Evolutionary conservation across 2,888 invertebrate genomes (phyloP), one percentile per base, ranked within the genome.

Genomic region (Scelioninae gen. 1): DNA sequence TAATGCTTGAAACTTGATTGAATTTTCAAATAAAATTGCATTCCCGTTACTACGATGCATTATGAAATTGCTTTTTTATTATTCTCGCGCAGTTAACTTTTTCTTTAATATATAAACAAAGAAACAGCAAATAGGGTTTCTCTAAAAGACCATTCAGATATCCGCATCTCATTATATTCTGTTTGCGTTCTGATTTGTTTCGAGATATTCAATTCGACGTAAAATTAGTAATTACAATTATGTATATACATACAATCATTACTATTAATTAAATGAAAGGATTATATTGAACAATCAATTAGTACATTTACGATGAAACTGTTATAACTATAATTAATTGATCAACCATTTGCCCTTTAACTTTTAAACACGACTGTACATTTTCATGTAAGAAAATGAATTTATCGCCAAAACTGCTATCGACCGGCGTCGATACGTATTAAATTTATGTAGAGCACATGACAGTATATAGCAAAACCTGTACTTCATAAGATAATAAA

Each of bases 301-400:
- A 11, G 11, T 40, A n/a, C 7, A 7, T 40, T 23, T 23, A 5
- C 40, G 6, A 38, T n/a, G 9, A 40, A 32, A 32, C n/a, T 7
- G 9, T 29, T 31, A 29, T 53, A 34, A 34, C 5, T 11, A 43
- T 45, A 63, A 63, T 51, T 65, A 65, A 63, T 47, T 63, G 31
- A 53, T 16, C 55, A 45, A 7, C 32, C 29, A 40, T n/a, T 4
- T 56, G 16, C n/a, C 10, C 38, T 15, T 66, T 38, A 38, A 69
- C 47, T 47, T 69, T 58, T 38, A 13, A 58, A 13, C 58, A 9
- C 53, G 23, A 47, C 47, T 32, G 38, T 69, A 56, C 56, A 58
- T 58, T 69, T 69, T 69, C 58, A 58, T 56, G 43, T 69, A 69
- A 69, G 69, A 69, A 58, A 69, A 69, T 69, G 58, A 69, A 69